These are phyloP conservation scores for Callipepla californica DNA, from an alignment of 2,113 vertebrate genomes.

Conservation along the genomic window DNA sequence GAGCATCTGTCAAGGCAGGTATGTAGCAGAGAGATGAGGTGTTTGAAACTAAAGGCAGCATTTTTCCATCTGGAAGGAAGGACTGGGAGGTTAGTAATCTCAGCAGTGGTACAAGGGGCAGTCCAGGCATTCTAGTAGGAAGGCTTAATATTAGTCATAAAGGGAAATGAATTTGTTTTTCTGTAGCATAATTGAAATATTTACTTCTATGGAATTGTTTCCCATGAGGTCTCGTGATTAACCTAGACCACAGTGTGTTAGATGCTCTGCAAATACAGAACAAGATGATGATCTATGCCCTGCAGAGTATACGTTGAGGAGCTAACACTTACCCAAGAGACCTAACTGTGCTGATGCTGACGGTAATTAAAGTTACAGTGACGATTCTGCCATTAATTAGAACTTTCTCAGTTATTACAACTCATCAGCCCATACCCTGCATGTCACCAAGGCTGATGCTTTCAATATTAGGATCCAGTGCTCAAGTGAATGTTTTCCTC, in stretches of 20 bases:
- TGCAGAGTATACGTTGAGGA: background rate
- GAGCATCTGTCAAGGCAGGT: background rate
- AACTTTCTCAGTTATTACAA: background rate
- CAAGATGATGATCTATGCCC: background rate
- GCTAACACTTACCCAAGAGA: conserved; percentile 6
- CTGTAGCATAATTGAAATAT: background rate
- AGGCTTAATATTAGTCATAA: background rate
- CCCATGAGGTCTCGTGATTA: background rate
- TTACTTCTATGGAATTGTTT: background rate
- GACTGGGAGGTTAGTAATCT: background rate
- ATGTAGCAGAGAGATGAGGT: background rate
- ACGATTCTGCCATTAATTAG: background rate
- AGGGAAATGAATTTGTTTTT: conserved; percentile 8
- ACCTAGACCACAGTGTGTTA: background rate
- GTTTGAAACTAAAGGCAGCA: background rate
- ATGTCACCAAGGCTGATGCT: background rate
- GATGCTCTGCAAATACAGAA: background rate
- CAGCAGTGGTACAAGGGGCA: background rate
- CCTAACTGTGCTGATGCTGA: background rate
- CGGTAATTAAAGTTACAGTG: conserved; percentile 21
- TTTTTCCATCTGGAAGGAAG: conserved; percentile 39
- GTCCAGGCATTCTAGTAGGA: background rate
- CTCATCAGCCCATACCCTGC: background rate
- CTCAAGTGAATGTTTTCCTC: background rate
- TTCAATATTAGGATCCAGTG: background rate